Percentiles rank a stretch among this genome's conserved stretches.
Conservation (phyloP, 2,888 invertebrate genomes). For the Drosophila fulvimacula region DNA sequence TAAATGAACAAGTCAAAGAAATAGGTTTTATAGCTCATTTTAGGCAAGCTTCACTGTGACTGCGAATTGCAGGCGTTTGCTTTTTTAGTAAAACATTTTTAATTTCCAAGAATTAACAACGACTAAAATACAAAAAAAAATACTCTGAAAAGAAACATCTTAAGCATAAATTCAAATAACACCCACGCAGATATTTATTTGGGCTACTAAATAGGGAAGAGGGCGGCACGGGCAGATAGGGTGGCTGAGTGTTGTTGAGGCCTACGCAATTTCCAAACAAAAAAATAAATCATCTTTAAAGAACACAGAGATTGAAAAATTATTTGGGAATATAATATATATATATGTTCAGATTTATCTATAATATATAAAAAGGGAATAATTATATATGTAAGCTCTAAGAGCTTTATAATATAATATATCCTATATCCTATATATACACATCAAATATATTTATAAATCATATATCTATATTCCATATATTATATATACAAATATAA, state of each 20-base stretch:
- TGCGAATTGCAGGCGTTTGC: constrained; percentile 4
- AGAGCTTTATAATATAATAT: not conserved
- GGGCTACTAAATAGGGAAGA: not conserved
- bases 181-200: constrained; percentile 23
- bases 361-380: not conserved
- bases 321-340: not conserved
- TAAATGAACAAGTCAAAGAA: not conserved
- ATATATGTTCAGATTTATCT: not conserved
- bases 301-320: constrained; percentile 1
- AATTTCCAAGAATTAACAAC: constrained; percentile 11
- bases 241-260: not conserved
- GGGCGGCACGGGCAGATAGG: not conserved
- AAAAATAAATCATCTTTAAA: constrained; percentile 12
- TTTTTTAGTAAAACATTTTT: not conserved
- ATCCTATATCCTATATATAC: too few species aligned
- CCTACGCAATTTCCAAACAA: constrained; percentile 12
- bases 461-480: not conserved
- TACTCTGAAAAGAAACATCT: constrained; percentile 11
- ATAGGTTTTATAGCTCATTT: not conserved
- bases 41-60: constrained; percentile 6
- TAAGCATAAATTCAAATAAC: constrained; percentile 10
- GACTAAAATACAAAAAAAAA: not conserved
- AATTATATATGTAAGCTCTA: not conserved
- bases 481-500: too few species aligned
- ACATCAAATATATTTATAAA: too few species aligned